Conservation (phyloP, 2,797 vertebrate genomes). For the Miichthys miiuy region DNA sequence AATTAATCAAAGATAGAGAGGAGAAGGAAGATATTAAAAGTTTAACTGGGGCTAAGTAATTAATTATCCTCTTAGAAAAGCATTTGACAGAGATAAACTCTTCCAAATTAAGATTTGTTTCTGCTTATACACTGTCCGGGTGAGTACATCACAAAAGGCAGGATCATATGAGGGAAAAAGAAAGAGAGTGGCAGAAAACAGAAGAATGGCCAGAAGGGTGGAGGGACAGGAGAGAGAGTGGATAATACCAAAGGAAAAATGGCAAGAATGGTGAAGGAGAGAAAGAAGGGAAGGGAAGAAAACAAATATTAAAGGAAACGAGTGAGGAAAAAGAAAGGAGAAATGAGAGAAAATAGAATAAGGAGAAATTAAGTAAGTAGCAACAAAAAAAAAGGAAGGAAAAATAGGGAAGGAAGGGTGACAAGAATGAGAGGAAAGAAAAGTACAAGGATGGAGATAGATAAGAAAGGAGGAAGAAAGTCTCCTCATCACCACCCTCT, state of each 20-base stretch:
- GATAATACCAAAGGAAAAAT: neutral
- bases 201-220: neutral
- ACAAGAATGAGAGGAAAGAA: neutral
- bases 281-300: neutral
- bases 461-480: conserved; percentile 9
- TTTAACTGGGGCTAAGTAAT: conserved; percentile 83
- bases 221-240: neutral
- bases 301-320: neutral
- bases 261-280: neutral
- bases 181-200: neutral
- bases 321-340: neutral
- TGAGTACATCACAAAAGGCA: conserved; percentile 30
- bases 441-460: neutral
- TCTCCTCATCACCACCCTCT: conserved; percentile 40
- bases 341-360: neutral
- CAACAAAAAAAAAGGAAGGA: neutral
- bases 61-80: conserved; percentile 75
- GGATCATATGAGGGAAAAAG: neutral
- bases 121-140: conserved; percentile 59
- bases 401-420: neutral
- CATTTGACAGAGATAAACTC: conserved; percentile 79
- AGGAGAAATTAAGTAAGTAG: neutral
- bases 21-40: conserved; percentile 86
- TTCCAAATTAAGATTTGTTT: conserved; percentile 63
- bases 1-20: conserved; percentile 85